These are phyloP conservation scores for Adelges cooleyi DNA, from an alignment of 1,140 invertebrate genomes.

Conservation along the genomic window DNA sequence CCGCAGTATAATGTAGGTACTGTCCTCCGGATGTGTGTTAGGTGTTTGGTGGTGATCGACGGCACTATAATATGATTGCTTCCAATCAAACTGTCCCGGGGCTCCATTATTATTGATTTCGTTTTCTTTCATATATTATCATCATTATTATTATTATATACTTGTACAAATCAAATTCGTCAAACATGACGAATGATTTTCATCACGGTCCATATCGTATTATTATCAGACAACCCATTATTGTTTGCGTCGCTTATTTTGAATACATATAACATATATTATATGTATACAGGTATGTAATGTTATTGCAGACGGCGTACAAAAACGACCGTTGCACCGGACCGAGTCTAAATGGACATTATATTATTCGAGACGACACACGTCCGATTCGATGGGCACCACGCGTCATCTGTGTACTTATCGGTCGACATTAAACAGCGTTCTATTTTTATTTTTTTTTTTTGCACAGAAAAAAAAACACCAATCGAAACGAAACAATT, in stretches of 20 bases:
- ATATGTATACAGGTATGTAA: background rate
- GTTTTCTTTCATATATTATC: slow-evolving; percentile 5
- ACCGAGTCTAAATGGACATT: too few species aligned
- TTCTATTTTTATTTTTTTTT: too few species aligned
- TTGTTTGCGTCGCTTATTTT: slow-evolving; percentile 3
- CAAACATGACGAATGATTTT: slow-evolving; percentile 24
- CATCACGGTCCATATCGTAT: background rate
- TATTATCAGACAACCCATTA: too few species aligned
- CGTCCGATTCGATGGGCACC: background rate
- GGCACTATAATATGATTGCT: background rate
- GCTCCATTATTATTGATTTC: slow-evolving; percentile 11
- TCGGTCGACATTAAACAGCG: background rate
- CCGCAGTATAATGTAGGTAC: too few species aligned
- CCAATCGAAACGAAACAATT: too few species aligned
- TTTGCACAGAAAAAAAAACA: too few species aligned
- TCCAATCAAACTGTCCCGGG: background rate
- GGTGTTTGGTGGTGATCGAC: background rate
- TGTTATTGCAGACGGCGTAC: too few species aligned
- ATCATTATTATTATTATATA: background rate
- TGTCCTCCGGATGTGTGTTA: background rate
- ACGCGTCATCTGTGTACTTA: background rate
- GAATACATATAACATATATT: background rate
- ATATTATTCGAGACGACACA: background rate
- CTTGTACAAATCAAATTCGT: slow-evolving; percentile 25
- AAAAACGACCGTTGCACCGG: too few species aligned